Evolutionary conservation across 2,888 invertebrate species (phyloP).

Genomic region (Podabrus alpinus): DNA sequence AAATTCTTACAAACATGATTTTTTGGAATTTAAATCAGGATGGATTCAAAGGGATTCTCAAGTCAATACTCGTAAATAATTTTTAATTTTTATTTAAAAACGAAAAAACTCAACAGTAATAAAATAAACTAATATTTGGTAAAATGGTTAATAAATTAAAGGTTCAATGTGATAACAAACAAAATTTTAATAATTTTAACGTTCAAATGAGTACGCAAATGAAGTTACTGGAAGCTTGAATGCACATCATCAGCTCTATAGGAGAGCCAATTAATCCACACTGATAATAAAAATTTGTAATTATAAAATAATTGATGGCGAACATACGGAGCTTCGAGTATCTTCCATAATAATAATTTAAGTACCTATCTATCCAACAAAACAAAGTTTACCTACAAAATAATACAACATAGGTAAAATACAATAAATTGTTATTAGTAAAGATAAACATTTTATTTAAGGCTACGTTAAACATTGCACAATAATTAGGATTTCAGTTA

Average conservation of each 20-base stretch:
- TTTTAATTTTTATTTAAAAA: neutral
- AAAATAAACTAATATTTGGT: neutral
- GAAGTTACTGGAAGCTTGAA: neutral
- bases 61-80: neutral
- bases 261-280: neutral
- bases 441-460: constrained; percentile 7
- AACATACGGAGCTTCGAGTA: neutral
- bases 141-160: neutral
- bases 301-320: neutral
- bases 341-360: neutral
- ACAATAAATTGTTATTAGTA: neutral
- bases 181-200: neutral
- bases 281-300: neutral
- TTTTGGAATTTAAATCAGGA: too few species aligned
- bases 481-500: constrained; percentile 16
- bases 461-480: constrained; percentile 27
- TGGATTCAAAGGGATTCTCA: too few species aligned
- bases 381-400: neutral
- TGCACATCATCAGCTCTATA: neutral
- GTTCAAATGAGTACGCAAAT: neutral
- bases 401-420: neutral
- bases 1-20: too few species aligned
- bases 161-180: neutral
- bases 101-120: neutral
- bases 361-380: neutral